phyloP scores from a whole-genome alignment of 2,113 vertebrate species.

The Donacobius atricapilla region DNA sequence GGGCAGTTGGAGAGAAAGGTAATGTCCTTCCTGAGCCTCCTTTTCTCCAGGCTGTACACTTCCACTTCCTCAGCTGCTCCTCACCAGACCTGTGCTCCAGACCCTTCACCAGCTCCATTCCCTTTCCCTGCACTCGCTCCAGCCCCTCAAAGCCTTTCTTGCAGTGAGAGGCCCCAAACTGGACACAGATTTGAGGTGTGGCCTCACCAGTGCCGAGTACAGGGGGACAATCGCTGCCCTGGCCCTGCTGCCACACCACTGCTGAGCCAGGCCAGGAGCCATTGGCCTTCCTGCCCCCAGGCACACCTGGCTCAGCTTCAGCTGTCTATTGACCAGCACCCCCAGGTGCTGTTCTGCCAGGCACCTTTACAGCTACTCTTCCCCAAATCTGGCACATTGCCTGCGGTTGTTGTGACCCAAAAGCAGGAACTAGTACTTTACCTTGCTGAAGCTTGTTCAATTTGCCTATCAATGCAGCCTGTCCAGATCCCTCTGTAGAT shows the following conservation, averaged over 20 bases:
- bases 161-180: neutral
- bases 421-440: neutral
- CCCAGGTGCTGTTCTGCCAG: neutral
- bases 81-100: neutral
- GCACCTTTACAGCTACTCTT: neutral
- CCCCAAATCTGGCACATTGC: neutral
- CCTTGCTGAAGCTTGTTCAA: neutral
- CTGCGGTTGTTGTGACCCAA: neutral
- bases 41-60: neutral
- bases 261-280: neutral
- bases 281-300: no score
- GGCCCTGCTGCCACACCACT: neutral
- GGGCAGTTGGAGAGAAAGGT: neutral
- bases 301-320: neutral
- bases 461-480: neutral
- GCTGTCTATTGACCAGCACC: accelerated
- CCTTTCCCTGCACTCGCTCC: neutral
- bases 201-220: accelerated
- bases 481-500: neutral
- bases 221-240: neutral
- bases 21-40: neutral
- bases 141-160: neutral
- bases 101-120: accelerated
- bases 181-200: neutral
- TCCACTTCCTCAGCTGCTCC: neutral